Conservation (phyloP, 2,797 vertebrate species). For the Mustela erminea region DNA sequence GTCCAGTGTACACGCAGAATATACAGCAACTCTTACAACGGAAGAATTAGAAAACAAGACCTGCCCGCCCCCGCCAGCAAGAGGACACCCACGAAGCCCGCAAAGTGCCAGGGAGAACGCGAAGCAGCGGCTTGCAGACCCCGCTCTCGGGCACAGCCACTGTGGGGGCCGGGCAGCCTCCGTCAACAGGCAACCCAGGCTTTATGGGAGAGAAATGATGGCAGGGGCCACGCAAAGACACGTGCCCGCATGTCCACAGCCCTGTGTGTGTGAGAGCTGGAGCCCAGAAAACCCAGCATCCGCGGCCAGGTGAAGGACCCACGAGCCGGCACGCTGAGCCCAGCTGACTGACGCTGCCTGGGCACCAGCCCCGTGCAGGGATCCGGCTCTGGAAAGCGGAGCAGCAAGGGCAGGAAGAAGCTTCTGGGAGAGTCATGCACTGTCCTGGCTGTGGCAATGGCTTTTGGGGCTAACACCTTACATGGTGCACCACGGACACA, state of each 20-base stretch:
- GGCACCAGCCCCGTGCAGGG: background rate
- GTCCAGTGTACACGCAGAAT: no score
- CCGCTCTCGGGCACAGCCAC: background rate
- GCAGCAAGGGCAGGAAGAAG: background rate
- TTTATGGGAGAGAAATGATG: background rate
- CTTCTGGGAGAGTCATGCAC: background rate
- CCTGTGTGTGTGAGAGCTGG: no score
- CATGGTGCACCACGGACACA: fast-evolving
- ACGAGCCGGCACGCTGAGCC: fast-evolving
- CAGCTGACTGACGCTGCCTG: background rate
- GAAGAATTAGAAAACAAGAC: background rate
- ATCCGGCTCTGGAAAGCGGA: background rate
- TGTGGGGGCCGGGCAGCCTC: background rate
- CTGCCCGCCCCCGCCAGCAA: background rate
- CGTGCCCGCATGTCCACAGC: background rate
- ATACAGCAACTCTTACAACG: background rate
- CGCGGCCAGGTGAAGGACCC: fast-evolving
- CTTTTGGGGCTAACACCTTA: background rate
- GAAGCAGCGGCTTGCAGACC: background rate
- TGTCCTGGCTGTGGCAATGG: fast-evolving
- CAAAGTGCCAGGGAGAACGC: fast-evolving
- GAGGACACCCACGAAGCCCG: background rate
- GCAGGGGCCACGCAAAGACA: background rate
- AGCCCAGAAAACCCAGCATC: background rate
- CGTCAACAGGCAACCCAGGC: background rate